These are phyloP conservation scores for Chloropsis cyanopogon DNA, from an alignment of 2,113 vertebrate species.

Conservation along the genomic window DNA sequence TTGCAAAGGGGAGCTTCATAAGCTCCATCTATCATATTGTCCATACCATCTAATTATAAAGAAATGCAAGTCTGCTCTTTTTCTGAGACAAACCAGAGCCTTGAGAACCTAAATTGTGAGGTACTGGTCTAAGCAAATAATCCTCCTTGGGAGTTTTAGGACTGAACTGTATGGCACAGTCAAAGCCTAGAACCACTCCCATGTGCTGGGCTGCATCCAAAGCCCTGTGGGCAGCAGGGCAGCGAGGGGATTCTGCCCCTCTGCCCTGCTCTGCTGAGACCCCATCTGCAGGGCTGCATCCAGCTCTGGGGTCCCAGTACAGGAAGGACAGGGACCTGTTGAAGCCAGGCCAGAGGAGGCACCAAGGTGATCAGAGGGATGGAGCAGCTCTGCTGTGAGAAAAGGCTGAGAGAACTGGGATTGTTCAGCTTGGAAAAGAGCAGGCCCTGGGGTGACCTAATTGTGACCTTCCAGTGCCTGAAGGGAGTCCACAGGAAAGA, in stretches of 20 bases:
- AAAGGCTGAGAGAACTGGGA: background rate
- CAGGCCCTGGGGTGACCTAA: rapidly evolving
- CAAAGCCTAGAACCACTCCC: background rate
- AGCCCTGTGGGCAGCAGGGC: background rate
- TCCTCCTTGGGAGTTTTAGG: background rate
- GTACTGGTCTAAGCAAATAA: background rate
- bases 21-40: background rate
- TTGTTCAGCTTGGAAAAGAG: background rate
- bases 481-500: background rate
- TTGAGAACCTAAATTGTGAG: background rate
- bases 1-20: background rate
- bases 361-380: background rate
- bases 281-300: background rate
- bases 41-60: background rate
- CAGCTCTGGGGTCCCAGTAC: background rate
- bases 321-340: background rate
- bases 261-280: background rate
- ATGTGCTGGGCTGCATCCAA: background rate
- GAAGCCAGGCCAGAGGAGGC: background rate
- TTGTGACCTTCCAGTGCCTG: rapidly evolving
- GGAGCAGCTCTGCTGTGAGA: background rate
- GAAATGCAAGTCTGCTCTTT: background rate
- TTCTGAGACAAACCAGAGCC: background rate
- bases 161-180: background rate
- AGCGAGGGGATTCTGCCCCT: background rate